Percentiles rank a stretch among this genome's conserved stretches.
Evolutionary conservation across 2,113 vertebrate genomes (phyloP).

Genomic region (Crotalus helleri): DNA sequence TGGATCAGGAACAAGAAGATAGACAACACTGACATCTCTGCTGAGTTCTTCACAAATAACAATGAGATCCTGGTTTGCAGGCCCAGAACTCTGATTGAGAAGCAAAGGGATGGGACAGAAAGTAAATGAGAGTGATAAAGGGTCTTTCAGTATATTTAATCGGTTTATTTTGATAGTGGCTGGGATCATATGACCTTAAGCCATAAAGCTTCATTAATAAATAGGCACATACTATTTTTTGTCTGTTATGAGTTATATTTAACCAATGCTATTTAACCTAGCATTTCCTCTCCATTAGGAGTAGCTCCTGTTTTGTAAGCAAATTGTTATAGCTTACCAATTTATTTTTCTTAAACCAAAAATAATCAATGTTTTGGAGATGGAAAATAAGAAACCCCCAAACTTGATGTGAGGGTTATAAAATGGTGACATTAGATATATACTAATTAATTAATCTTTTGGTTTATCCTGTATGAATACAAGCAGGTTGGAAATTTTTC

Average conservation of each 20-base stretch:
- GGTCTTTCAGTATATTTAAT: background rate
- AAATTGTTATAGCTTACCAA: background rate
- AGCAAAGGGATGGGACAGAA: background rate
- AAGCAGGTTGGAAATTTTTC: background rate
- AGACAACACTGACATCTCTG: conserved; percentile 53
- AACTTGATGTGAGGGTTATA: background rate
- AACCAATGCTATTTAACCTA: background rate
- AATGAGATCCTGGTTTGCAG: background rate
- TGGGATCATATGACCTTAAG: background rate
- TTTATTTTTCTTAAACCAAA: background rate
- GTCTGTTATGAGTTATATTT: background rate
- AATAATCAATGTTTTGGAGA: background rate
- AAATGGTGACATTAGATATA: background rate
- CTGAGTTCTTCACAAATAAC: conserved; percentile 55
- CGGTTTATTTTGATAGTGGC: background rate
- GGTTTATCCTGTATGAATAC: background rate
- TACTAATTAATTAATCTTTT: background rate
- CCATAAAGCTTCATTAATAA: background rate
- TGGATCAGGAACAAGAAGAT: conserved; percentile 54
- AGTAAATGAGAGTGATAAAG: background rate
- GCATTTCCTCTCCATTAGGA: background rate
- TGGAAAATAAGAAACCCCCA: background rate
- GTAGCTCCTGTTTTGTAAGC: background rate
- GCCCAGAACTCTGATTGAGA: background rate
- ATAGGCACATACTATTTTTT: background rate